Percentiles rank a stretch among this genome's conserved stretches.
These are phyloP conservation scores for Phrynocephalus guinanensis DNA, from an alignment of 2,797 vertebrate species.

Conservation along the genomic window DNA sequence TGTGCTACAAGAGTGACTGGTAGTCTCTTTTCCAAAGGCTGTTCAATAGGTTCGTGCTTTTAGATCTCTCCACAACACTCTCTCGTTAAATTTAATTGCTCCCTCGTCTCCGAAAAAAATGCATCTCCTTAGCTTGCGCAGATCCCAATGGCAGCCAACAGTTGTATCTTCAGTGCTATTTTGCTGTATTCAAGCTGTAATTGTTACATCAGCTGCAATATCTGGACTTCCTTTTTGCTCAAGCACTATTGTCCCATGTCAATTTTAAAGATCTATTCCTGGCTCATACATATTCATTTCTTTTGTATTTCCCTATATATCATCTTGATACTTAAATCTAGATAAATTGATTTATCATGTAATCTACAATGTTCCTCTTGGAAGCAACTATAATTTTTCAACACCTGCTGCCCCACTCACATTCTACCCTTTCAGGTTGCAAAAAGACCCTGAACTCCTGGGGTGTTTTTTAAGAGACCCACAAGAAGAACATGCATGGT, in stretches of 20 bases:
- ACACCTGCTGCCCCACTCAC: background rate
- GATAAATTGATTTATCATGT: background rate
- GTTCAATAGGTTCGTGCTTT: background rate
- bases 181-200: conserved; percentile 10
- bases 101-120: conserved; percentile 7
- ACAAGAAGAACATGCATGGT: background rate
- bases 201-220: conserved; percentile 27
- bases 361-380: background rate
- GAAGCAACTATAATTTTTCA: background rate
- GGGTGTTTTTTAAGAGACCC: background rate
- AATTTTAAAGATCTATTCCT: conserved; percentile 29
- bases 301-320: conserved; percentile 9
- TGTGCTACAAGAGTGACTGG: background rate
- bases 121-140: background rate
- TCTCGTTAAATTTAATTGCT: conserved; percentile 29
- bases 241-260: conserved; percentile 40
- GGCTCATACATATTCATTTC: conserved; percentile 17
- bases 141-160: background rate
- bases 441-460: background rate
- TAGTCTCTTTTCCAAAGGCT: background rate
- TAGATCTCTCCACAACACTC: conserved; percentile 9
- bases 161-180: conserved; percentile 11
- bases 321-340: background rate
- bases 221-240: conserved; percentile 38
- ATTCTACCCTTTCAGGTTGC: background rate